Percentiles rank a stretch among this genome's conserved stretches.
These are phyloP conservation scores for Macaria notata DNA, from an alignment of 2,888 invertebrate genomes.

Conservation along the genomic window DNA sequence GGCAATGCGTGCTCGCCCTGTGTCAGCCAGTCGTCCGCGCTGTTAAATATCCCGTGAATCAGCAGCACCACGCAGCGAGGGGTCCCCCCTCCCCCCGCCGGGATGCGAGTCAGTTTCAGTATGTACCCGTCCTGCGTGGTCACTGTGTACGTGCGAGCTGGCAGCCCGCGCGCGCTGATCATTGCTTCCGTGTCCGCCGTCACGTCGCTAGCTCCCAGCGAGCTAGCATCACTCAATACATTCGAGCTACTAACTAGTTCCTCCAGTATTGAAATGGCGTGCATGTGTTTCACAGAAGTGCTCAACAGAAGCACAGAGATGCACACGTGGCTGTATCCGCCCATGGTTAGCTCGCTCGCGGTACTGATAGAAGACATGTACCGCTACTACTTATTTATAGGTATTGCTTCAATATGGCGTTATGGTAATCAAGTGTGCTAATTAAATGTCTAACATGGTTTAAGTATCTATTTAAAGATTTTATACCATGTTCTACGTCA, in stretches of 20 bases:
- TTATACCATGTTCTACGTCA: no score
- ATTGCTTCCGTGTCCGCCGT: conserved; percentile 30
- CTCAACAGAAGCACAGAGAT: no score
- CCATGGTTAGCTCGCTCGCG: no score
- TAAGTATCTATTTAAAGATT: no score
- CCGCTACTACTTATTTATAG: no score
- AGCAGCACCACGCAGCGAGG: conserved; percentile 77
- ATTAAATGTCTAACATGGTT: no score
- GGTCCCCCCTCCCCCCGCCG: neutral
- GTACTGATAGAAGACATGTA: no score
- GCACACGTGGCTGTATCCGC: no score
- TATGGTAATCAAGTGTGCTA: no score
- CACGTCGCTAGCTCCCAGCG: conserved; percentile 19
- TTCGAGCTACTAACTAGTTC: neutral
- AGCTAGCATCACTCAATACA: no score
- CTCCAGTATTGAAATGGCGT: neutral
- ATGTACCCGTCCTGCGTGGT: conserved; percentile 39
- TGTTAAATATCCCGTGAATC: conserved; percentile 88
- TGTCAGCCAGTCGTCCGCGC: conserved; percentile 87
- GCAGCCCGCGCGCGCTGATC: conserved; percentile 21
- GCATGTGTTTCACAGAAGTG: no score
- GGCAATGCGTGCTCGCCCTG: conserved; percentile 79
- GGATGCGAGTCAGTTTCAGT: conserved; percentile 32
- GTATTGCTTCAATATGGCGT: no score
- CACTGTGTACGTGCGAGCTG: conserved; percentile 29